A percentile compares a stretch with the other conserved stretches of the same genome.
These are phyloP conservation scores for Pycnonotus jocosus DNA, from an alignment of 2,113 vertebrate species.

Conservation along the genomic window DNA sequence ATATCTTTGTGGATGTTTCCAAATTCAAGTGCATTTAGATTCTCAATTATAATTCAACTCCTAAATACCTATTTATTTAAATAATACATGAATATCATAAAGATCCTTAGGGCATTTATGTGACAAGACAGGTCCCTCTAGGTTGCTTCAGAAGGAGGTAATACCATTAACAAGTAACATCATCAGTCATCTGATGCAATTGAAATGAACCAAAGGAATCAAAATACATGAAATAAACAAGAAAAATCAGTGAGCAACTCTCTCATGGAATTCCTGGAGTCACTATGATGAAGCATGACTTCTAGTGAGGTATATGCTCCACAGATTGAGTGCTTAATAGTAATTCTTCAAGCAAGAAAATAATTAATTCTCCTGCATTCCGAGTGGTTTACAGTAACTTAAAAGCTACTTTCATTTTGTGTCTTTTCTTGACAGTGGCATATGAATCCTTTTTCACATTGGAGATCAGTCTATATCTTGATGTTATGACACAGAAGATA, in stretches of 20 bases:
- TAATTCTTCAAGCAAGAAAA: not conserved
- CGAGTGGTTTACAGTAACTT: not conserved
- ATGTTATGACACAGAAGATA: not conserved
- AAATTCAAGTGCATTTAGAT: not conserved
- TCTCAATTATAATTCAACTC: not conserved
- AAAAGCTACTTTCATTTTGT: not conserved
- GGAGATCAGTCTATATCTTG: not conserved
- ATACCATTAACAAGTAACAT: not conserved
- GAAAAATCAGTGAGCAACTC: not conserved
- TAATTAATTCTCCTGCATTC: not conserved
- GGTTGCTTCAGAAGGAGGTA: not conserved
- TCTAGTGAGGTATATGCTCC: not conserved
- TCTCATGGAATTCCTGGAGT: not conserved
- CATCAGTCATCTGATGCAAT: not conserved
- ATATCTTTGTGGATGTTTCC: not conserved
- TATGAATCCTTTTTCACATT: not conserved
- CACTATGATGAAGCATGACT: not conserved
- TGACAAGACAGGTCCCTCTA: not conserved
- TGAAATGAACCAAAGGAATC: not conserved
- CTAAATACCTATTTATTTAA: not conserved
- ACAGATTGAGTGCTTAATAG: not conserved
- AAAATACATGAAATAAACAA: not conserved
- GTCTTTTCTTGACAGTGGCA: not conserved
- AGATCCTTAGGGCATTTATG: not conserved
- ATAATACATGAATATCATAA: not conserved